Evolutionary conservation across 2,113 vertebrate genomes (phyloP).

Genomic region (Dipodomys stephensi): DNA sequence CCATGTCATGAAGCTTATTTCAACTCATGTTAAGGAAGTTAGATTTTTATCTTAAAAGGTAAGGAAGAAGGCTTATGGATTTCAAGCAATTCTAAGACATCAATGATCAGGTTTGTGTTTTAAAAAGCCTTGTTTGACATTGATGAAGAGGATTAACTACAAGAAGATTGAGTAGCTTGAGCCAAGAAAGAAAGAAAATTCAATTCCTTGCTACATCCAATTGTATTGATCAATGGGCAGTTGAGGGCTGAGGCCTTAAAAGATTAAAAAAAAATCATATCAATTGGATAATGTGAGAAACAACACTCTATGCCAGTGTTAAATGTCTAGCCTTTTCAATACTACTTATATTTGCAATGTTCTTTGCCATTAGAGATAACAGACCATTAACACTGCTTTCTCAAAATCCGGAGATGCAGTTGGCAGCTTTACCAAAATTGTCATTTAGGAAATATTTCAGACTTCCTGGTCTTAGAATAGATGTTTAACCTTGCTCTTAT

Average conservation of each 20-base stretch:
- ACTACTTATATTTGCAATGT: background rate
- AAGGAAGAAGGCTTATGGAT: background rate
- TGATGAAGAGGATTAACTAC: background rate
- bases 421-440: background rate
- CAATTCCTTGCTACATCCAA: background rate
- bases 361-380: background rate
- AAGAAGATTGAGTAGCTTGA: background rate
- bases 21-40: background rate
- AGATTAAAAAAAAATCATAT: background rate
- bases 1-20: background rate
- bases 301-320: background rate
- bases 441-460: slow-evolving; percentile 13
- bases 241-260: background rate
- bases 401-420: background rate
- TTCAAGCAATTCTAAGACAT: background rate
- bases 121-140: background rate
- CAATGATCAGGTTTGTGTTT: background rate
- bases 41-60: background rate
- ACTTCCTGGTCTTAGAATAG: background rate
- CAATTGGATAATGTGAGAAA: background rate
- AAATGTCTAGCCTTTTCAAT: background rate
- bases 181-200: background rate
- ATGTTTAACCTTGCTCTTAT: background rate
- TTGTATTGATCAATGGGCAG: background rate
- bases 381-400: background rate